A percentile compares a stretch with the other conserved stretches of the same genome.
These are phyloP conservation scores for Thera obeliscata DNA, from an alignment of 2,888 invertebrate genomes.

Conservation along the genomic window DNA sequence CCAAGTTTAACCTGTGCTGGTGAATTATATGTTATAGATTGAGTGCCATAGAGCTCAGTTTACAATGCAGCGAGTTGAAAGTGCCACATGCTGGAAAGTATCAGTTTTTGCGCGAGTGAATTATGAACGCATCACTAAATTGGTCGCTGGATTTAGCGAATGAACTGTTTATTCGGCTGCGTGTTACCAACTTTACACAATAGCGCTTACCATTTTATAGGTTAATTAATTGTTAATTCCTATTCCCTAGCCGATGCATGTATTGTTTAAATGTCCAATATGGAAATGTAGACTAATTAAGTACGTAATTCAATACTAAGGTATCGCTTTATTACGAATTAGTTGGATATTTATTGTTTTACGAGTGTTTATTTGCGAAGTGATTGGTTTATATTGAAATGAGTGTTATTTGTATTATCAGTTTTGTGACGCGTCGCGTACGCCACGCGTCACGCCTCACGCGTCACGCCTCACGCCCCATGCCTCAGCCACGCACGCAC, in stretches of 20 bases:
- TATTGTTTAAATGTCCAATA: constrained; percentile 27
- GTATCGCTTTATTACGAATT: not conserved
- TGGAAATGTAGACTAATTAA: constrained; percentile 13
- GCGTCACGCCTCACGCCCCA: not conserved
- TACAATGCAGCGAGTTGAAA: not conserved
- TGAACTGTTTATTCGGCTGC: constrained; percentile 12
- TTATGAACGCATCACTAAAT: constrained; percentile 24
- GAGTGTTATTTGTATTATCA: not conserved
- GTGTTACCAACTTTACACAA: constrained; percentile 19
- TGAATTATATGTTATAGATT: not conserved
- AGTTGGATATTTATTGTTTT: constrained; percentile 1
- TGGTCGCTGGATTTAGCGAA: constrained; percentile 19
- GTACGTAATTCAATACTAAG: not conserved
- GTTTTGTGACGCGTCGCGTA: not conserved
- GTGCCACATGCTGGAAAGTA: not conserved
- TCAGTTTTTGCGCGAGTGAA: constrained; percentile 25
- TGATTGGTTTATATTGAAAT: not conserved
- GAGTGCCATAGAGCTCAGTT: not conserved
- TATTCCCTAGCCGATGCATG: constrained; percentile 21
- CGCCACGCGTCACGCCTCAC: no score
- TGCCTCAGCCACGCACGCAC: not conserved
- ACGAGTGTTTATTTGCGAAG: constrained; percentile 10
- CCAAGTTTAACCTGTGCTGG: not conserved
- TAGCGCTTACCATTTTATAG: constrained; percentile 19
- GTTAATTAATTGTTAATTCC: constrained; percentile 20